These are phyloP conservation scores for Agonopterix subpropinquella DNA, from an alignment of 2,888 invertebrate genomes.

Conservation along the genomic window DNA sequence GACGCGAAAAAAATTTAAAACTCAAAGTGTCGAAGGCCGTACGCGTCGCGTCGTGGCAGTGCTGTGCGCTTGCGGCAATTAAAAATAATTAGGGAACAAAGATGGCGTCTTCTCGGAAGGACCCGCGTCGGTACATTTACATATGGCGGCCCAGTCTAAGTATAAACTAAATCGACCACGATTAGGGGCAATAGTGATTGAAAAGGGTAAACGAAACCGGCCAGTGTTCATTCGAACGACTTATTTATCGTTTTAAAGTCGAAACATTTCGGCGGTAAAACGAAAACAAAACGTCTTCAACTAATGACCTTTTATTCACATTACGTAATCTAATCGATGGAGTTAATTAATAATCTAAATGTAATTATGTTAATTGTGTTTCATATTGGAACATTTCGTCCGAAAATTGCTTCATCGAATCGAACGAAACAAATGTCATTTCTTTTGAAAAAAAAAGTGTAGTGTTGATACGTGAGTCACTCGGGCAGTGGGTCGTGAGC, in stretches of 20 bases:
- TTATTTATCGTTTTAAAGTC: constrained; percentile 40
- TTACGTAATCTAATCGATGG: constrained; percentile 8
- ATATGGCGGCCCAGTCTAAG: constrained; percentile 47
- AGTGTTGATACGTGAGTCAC: constrained; percentile 40
- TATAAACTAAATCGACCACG: constrained; percentile 58
- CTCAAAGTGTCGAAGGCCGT: constrained; percentile 65
- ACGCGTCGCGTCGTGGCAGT: constrained; percentile 45
- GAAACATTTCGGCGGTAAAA: constrained; percentile 24
- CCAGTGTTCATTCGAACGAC: constrained; percentile 41
- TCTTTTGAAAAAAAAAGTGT: background rate
- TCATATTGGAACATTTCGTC: constrained; percentile 1
- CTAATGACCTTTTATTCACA: constrained; percentile 4
- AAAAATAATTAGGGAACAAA: constrained; percentile 73
- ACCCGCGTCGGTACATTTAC: constrained; percentile 57
- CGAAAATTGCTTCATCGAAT: constrained; percentile 7
- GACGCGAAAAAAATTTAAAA: constrained; percentile 68
- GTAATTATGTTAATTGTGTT: constrained; percentile 6
- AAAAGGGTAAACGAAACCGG: constrained; percentile 61
- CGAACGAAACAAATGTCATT: background rate
- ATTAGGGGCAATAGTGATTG: constrained; percentile 72
- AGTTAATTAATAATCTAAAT: constrained; percentile 8
- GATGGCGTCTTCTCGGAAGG: constrained; percentile 70
- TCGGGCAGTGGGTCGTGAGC: constrained; percentile 48
- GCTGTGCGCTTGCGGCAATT: constrained; percentile 66
- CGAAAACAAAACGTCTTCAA: constrained; percentile 1